phyloP scores from a whole-genome alignment of 2,113 vertebrate species.

The Ondatra zibethicus region DNA sequence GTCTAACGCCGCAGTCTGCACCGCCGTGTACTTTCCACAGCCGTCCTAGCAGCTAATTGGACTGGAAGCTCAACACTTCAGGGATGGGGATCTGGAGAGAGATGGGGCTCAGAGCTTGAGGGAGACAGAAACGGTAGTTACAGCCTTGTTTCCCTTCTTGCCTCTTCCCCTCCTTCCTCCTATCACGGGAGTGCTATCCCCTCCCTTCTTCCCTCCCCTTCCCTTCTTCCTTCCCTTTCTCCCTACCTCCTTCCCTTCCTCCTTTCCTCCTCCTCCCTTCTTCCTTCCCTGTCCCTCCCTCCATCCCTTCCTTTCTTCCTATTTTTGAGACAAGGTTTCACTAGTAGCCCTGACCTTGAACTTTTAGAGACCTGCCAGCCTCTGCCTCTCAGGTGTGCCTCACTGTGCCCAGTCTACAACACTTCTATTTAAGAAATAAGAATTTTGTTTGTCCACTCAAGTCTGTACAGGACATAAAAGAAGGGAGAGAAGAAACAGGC shows the following conservation, averaged over 20 bases:
- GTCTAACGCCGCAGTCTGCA: accelerated
- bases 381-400: background rate
- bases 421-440: background rate
- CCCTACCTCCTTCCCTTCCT: background rate
- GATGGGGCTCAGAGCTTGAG: background rate
- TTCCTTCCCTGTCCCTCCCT: background rate
- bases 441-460: background rate
- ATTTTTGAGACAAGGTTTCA: background rate
- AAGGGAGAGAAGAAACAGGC: background rate
- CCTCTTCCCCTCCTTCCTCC: background rate
- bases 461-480: background rate
- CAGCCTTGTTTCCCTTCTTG: background rate
- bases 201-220: background rate
- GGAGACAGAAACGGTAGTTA: accelerated
- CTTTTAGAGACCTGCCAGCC: background rate
- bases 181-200: background rate
- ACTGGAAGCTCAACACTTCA: background rate
- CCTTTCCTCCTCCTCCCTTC: accelerated
- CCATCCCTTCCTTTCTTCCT: background rate
- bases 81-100: background rate
- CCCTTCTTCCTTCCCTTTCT: background rate
- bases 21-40: accelerated
- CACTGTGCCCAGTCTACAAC: background rate
- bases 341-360: background rate
- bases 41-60: background rate